Conservation (phyloP, 37 sponge, comb jelly and placozoan species). For the Aphrocallistes beatrix region DNA sequence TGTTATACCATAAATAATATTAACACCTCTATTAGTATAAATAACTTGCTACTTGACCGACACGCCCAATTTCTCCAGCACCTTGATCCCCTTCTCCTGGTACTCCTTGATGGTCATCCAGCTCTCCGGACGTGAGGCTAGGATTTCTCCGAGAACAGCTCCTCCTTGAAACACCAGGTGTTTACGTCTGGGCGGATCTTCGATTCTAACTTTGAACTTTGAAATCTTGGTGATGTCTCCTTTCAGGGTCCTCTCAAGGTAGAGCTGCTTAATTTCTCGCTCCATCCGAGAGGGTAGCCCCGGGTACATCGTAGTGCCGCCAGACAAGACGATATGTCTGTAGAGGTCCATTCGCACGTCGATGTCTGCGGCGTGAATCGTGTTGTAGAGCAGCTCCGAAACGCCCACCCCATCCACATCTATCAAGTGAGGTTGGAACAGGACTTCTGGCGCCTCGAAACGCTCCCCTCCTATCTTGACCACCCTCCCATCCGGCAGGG, state of each 20-base stretch:
- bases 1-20: neutral
- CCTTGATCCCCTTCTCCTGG: conserved; percentile 88
- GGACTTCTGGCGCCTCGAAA: conserved; percentile 89
- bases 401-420: conserved; percentile 88
- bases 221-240: conserved; percentile 78
- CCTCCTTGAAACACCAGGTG: conserved; percentile 99
- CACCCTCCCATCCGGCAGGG: conserved; percentile 90
- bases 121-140: conserved; percentile 86
- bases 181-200: conserved; percentile 96
- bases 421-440: conserved; percentile 98
- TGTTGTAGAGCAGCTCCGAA: conserved; percentile 94
- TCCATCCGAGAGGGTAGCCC: conserved; percentile 95
- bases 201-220: conserved; percentile 99
- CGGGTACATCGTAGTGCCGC: conserved; percentile 99
- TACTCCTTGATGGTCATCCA: conserved; percentile 99
- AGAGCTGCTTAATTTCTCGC: conserved; percentile 97
- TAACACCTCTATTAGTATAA: neutral
- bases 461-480: conserved; percentile 97
- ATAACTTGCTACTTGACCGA: conserved; percentile 35
- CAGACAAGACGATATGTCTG: conserved; percentile 98
- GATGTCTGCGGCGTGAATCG: conserved; percentile 96
- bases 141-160: conserved; percentile 95
- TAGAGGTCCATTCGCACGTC: conserved; percentile 93
- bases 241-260: conserved; percentile 88
- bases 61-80: conserved; percentile 90